Base-by-base conservation (phyloP, 2,888 invertebrate species). In the Cybosia mesomella region DNA sequence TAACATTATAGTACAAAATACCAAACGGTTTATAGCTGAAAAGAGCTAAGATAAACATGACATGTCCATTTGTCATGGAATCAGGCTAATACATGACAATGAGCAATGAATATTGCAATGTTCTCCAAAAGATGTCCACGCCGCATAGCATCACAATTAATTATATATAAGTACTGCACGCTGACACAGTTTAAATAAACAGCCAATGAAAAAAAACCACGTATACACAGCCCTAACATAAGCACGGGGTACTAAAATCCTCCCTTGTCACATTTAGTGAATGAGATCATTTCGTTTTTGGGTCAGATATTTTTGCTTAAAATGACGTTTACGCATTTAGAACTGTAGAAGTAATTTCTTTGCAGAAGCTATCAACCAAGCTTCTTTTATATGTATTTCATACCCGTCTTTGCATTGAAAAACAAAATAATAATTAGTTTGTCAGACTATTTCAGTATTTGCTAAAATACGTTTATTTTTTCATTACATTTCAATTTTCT, bases 261-360 rank as follows among this genome's bases (percentile, higher is more conserved):
- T 75, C 75, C 76, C 72, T 64, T 79, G 80, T 79, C 80, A 77
- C 75, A 76, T 74, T 74, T 72, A 71, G 71, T 67, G 67, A 74
- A 78, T 69, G 74, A 74, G 68, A 67, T 70, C 77, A 73, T 77
- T 83, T 71, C 77, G 86, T 87, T 89, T 64, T 88, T 88, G 85
- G 89, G 89, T 89, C 90, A 89, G 83, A 82, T 83, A 83, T 86
- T 83, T 83, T 72, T 60, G 63, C 67, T 59, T 61, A 72, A 75
- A 28, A 70, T 67, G 67, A 72, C 74, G 73, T 79, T 78, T 78
- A 71, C 72, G 71, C 70, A 67, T 76, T 80, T 73, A 71, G 66
- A 70, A 60, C 66, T 67, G 66, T 71, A 75, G 57, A 21, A 32
- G 57, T 62, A 54, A 34, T 34, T 32, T 24, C 13, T n/a, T 49